Base-by-base conservation (phyloP, 2,888 invertebrate species). In the Aphodius granarius region DNA sequence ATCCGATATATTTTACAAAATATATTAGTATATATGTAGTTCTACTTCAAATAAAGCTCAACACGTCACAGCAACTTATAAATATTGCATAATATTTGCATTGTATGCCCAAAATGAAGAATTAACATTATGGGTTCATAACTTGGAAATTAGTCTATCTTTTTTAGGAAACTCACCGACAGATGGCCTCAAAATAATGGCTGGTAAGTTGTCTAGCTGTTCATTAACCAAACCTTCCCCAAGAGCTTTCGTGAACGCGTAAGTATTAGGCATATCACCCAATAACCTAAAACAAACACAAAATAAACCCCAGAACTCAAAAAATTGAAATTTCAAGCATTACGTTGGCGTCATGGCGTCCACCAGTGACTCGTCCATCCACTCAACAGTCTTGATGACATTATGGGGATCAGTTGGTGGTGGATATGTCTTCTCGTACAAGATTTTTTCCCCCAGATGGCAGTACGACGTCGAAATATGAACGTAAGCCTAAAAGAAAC, bases 391-490 rank as follows among this genome's bases (percentile, higher is more conserved):
- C 83, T 93, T 91, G 72, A 95, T 94, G 78, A 95, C 89, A 81
- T 92, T 89, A 81, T 94, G 91, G 0, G 94, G 94, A 87, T 94
- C 89, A 72, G 93, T 92, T 0, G 95, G 94, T 0, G 95, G 94
- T 2, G 95, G 94, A 86, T 98, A 98, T 0, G 96, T 91, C 82
- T 92, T 93, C 87, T 98, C 98, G 79, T 94, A 92, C 18, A 97
- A 87, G 2, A 95, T 89, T 78, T 92, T 91, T 84, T 94, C 92
- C 83, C 95, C 92, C 75, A 97, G 91, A 85, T 98, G 97, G 82
- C 97, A 96, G 86, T 97, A 97, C 0, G 97, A 93, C 0, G 97
- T 97, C 1, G 97, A 97, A 5, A 97, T 91, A 86, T 97, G 94
- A 71, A 92, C 89, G 84, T 94, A 92, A 3, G 94, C 87, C 91